A percentile compares a stretch with the other conserved stretches of the same genome.
These are phyloP conservation scores for Pegoplata infirma DNA, from an alignment of 2,888 invertebrate genomes.

Conservation along the genomic window DNA sequence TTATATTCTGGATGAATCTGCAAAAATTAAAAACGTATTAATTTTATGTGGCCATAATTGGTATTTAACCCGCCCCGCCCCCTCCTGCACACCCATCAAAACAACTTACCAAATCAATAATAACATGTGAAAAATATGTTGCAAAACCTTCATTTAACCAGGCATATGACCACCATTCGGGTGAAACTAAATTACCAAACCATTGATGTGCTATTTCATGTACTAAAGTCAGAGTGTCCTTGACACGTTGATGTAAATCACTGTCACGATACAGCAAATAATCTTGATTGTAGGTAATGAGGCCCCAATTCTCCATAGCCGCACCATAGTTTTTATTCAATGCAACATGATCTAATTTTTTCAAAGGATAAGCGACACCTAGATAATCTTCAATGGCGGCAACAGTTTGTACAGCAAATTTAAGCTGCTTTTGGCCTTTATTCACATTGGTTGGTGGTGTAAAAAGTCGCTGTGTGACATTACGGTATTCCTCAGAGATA, in stretches of 20 bases:
- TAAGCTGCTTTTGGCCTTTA: conserved; percentile 69
- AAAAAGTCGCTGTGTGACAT: conserved; percentile 75
- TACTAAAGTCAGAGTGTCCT: conserved; percentile 79
- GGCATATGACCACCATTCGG: conserved; percentile 85
- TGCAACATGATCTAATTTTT: conserved; percentile 92
- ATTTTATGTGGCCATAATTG: neutral
- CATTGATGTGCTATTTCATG: conserved; percentile 86
- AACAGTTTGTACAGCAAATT: conserved; percentile 70
- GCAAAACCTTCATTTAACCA: conserved; percentile 89
- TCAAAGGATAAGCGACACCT: conserved; percentile 85
- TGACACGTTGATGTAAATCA: conserved; percentile 73
- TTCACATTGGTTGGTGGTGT: conserved; percentile 67
- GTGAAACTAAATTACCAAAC: conserved; percentile 88
- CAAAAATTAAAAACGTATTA: conserved; percentile 62
- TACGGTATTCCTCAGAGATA: conserved; percentile 74
- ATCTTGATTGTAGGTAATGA: conserved; percentile 83
- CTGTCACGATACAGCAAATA: conserved; percentile 71
- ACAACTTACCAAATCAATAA: conserved; percentile 71
- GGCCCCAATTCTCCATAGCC: conserved; percentile 98
- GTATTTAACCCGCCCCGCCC: too few relatives aligned
- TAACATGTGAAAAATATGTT: conserved; percentile 73
- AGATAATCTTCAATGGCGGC: conserved; percentile 82
- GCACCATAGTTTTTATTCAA: conserved; percentile 89
- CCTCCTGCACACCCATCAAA: too few relatives aligned
- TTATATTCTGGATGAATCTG: conserved; percentile 84